Percentiles rank a stretch among this genome's conserved stretches.
These are phyloP conservation scores for Linyphia triangularis DNA, from an alignment of 2,888 invertebrate species.

Conservation along the genomic window DNA sequence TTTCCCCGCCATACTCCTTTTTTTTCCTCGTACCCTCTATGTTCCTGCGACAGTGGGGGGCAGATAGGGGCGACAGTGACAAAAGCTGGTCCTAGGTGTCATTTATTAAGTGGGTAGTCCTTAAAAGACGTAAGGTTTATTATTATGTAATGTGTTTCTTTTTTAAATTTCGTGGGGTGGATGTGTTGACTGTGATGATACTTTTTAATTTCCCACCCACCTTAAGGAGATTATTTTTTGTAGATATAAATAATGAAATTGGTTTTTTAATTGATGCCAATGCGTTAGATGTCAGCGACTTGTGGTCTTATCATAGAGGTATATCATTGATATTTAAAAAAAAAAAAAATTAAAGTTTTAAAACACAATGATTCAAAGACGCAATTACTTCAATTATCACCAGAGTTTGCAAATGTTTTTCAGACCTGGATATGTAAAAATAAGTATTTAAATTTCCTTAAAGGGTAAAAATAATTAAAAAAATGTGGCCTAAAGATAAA, in stretches of 20 bases:
- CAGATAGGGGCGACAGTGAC: conserved; percentile 71
- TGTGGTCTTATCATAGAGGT: too few species aligned
- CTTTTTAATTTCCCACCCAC: conserved; percentile 39
- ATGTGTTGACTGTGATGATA: conserved; percentile 48
- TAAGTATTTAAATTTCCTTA: too few species aligned
- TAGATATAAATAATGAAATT: conserved; percentile 3
- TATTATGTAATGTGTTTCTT: conserved; percentile 52
- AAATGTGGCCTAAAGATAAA: too few species aligned
- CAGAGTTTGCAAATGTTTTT: too few species aligned
- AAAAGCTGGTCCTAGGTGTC: conserved; percentile 68
- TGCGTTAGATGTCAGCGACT: not conserved
- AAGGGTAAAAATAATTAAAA: too few species aligned
- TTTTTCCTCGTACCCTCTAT: conserved; percentile 14
- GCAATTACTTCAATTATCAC: too few species aligned
- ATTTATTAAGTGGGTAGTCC: conserved; percentile 59
- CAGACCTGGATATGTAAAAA: too few species aligned
- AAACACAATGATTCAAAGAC: too few species aligned
- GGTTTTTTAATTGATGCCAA: conserved; percentile 25
- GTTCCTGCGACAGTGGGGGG: conserved; percentile 10
- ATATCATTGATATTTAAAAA: too few species aligned
- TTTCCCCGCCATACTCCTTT: conserved; percentile 16
- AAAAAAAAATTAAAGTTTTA: too few species aligned
- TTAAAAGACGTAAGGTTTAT: conserved; percentile 1
- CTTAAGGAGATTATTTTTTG: conserved; percentile 1
- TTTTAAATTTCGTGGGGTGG: not conserved